Conservation (phyloP, 2,797 vertebrate genomes). For the Megaceryle alcyon region DNA sequence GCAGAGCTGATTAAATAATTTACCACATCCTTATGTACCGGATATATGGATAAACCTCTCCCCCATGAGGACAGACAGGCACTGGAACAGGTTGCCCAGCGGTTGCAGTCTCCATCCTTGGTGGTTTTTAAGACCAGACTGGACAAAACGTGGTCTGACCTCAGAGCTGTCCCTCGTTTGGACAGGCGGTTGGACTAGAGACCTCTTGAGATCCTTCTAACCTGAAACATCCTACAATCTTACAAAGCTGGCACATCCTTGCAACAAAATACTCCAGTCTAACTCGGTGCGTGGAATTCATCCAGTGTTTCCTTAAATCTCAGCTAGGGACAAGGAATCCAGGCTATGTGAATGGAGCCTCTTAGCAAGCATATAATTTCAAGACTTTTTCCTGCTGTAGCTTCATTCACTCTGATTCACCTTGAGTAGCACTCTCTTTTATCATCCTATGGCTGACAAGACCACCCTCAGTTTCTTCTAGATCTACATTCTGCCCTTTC, state of each 20-base stretch:
- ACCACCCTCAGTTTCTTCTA: neutral
- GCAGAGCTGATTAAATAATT: neutral
- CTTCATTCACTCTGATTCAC: neutral
- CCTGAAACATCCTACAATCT: neutral
- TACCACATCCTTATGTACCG: neutral
- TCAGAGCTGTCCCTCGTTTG: neutral
- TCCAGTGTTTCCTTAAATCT: neutral
- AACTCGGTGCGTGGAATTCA: neutral
- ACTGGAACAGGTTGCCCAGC: neutral
- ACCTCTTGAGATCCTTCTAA: neutral
- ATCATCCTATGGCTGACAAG: neutral
- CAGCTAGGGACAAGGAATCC: neutral
- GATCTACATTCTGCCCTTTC: neutral
- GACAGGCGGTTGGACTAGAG: neutral
- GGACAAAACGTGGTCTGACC: neutral
- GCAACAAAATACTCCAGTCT: neutral
- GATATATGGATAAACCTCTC: neutral
- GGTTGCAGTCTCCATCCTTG: neutral
- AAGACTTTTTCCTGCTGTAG: neutral
- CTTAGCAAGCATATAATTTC: neutral
- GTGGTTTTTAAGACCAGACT: neutral
- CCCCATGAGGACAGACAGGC: neutral
- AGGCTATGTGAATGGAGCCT: neutral
- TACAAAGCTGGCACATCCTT: neutral
- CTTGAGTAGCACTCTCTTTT: neutral